phyloP scores from a whole-genome alignment of 2,888 invertebrate genomes.

The Pediacus dermestoides region DNA sequence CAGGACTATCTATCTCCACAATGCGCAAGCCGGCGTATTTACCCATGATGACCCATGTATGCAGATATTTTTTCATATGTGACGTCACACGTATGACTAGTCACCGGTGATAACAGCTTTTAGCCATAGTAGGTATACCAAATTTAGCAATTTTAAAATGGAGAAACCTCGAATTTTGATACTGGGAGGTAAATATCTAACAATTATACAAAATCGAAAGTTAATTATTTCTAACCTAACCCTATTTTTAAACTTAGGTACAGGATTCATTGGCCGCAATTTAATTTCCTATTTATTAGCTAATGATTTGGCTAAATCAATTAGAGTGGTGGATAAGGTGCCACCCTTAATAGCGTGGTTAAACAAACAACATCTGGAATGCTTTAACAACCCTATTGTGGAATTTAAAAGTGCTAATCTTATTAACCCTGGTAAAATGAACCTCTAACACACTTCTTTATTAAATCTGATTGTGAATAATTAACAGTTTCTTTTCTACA shows the following conservation, averaged over 20 bases:
- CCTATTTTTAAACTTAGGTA: conserved; percentile 64
- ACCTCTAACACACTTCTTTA: conserved; percentile 5
- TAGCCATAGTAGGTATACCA: conserved; percentile 10
- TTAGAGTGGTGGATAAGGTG: conserved; percentile 87
- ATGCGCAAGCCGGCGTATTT: too few species aligned
- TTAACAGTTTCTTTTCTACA: conserved; percentile 47
- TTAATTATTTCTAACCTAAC: conserved; percentile 11
- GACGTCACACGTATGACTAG: conserved; percentile 15
- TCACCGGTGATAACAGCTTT: conserved; percentile 11
- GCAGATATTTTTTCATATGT: conserved; percentile 5
- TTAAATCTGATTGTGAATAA: too few species aligned
- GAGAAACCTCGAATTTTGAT: conserved; percentile 38
- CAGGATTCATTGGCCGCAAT: conserved; percentile 91
- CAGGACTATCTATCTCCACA: too few species aligned
- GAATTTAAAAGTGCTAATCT: conserved; percentile 90
- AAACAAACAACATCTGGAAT: conserved; percentile 66
- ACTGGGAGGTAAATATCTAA: conserved; percentile 32
- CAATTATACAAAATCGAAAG: conserved; percentile 2
- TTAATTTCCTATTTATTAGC: conserved; percentile 75
- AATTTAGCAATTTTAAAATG: conserved; percentile 24
- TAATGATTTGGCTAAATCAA: conserved; percentile 69
- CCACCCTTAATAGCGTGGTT: conserved; percentile 92
- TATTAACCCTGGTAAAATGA: conserved; percentile 73
- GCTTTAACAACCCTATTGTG: conserved; percentile 72
- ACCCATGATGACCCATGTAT: too few species aligned